These are phyloP conservation scores for Catostomus latipinnis DNA, from an alignment of 2,797 vertebrate genomes.

Conservation along the genomic window DNA sequence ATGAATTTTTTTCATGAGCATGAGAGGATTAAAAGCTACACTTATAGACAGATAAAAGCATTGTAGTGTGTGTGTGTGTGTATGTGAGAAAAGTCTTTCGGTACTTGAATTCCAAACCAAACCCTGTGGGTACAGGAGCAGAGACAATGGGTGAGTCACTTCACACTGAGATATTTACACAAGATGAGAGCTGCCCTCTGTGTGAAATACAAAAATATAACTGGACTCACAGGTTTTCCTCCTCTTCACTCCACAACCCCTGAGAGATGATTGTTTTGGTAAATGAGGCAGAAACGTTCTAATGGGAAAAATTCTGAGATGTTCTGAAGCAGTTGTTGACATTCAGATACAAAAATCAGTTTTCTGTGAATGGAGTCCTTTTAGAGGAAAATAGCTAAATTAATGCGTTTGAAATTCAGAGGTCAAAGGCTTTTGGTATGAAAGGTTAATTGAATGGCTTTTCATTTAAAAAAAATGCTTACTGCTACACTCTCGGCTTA, in stretches of 20 bases:
- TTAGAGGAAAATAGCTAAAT: neutral
- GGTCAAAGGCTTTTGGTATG: neutral
- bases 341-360: slow-evolving; percentile 15
- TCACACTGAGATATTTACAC: slow-evolving; percentile 40
- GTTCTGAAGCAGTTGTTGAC: neutral
- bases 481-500: slow-evolving; percentile 3
- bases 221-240: slow-evolving; percentile 30
- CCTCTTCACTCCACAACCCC: slow-evolving; percentile 12
- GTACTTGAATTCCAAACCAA: slow-evolving; percentile 6
- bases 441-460: slow-evolving; percentile 5
- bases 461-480: slow-evolving; percentile 24
- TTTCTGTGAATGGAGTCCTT: slow-evolving; percentile 11
- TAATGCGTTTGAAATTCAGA: neutral
- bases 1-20: too few species aligned
- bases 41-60: neutral
- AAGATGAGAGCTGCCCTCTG: slow-evolving; percentile 19
- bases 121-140: neutral
- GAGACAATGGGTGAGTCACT: slow-evolving; percentile 11
- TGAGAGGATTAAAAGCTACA: neutral
- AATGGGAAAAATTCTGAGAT: slow-evolving; percentile 3
- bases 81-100: neutral
- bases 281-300: slow-evolving; percentile 33
- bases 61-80: neutral
- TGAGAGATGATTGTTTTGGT: slow-evolving; percentile 40
- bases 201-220: slow-evolving; percentile 14